Evolutionary conservation across 2,113 vertebrate species (phyloP), one percentile per base, ranked within the genome.

Genomic region (Xenopus borealis): DNA sequence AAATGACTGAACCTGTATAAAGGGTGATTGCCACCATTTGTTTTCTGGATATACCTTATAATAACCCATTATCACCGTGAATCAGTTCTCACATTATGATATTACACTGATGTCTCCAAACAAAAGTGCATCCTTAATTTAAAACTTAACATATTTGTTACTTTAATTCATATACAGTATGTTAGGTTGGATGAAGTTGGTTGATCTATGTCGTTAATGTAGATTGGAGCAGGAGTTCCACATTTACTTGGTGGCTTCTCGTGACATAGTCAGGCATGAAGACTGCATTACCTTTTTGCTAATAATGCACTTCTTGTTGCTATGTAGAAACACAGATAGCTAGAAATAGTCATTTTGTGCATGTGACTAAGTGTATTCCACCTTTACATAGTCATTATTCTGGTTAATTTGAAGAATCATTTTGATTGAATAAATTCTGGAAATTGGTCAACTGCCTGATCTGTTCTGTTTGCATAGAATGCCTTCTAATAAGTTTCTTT

Each of bases 401-500:
- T 8, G 62, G 7, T 19, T 69, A 77, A 55, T 77, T 77, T 18
- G 68, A 52, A 18, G 74, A 77, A 44, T 77, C 74, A 27, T 91
- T 92, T 81, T 78, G 92, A 0, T 86, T 86, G 73, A 84, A 81
- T 62, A 94, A 86, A 84, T 93, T 94, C 86, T 94, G 94, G 82
- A 96, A 96, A 50, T 86, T 93, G 69, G 91, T 94, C 18, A 97
- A 87, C 79, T 95, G 93, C 72, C 94, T 93, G 86, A 97, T 94
- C 83, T 96, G 94, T 81, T 97, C 95, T 0, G 95, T 93, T 83
- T 97, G 95, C 95, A 97, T 97, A 1, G 95, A 97, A 81, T 97
- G 95, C 52, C 95, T 90, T 67, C 95, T 91, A 86, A 93, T 88
- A 77, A 97, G 84, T 81, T 96, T 96, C 84, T 94, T 93, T 86